Evolutionary conservation across 1,140 invertebrate species (phyloP).

Genomic region (Hycleus phaleratus): DNA sequence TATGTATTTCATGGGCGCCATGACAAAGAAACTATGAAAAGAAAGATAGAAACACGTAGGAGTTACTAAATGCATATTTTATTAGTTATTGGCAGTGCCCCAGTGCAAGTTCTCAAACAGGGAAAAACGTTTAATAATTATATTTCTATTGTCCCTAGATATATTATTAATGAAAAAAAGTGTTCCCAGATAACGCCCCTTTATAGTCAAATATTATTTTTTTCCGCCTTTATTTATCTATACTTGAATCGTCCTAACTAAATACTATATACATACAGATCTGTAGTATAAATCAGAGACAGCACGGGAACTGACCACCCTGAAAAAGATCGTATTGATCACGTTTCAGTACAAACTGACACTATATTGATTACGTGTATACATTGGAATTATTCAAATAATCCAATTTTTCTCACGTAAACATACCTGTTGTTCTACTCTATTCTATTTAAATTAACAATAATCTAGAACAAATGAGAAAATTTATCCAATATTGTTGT

Average conservation of each 20-base stretch:
- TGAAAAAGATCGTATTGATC: slow-evolving; percentile 11
- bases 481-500: no score
- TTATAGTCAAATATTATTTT: slow-evolving; percentile 7
- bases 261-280: neutral
- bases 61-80: slow-evolving; percentile 31
- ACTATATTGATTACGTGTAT: no score
- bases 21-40: slow-evolving; percentile 17
- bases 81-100: slow-evolving; percentile 27
- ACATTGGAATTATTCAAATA: no score
- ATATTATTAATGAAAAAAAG: no score
- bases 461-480: no score
- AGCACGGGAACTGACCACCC: slow-evolving; percentile 1
- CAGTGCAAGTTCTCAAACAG: no score
- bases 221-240: neutral
- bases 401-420: no score
- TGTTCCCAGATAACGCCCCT: neutral
- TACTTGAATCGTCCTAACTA: no score
- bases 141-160: no score
- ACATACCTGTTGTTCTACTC: no score
- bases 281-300: neutral
- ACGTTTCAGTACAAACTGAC: slow-evolving; percentile 2
- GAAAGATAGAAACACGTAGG: slow-evolving; percentile 26
- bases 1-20: slow-evolving; percentile 11
- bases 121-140: no score
- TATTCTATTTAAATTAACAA: no score